Percentiles rank a stretch among this genome's conserved stretches.
Conservation (phyloP, 1,140 invertebrate genomes). For the Delia radicum region DNA sequence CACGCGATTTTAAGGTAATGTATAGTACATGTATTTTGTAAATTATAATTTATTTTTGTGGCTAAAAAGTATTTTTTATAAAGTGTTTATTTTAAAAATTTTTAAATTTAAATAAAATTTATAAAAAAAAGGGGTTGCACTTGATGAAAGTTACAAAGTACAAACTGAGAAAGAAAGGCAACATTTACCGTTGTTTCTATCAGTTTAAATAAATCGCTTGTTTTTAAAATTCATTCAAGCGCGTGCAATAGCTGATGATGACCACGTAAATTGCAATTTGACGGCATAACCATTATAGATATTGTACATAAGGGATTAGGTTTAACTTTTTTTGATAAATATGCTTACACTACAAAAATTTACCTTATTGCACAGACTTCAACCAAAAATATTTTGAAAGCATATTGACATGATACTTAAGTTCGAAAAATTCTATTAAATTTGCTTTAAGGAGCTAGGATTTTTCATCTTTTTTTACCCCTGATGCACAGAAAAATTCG, state of each 20-base stretch:
- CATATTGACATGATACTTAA: no score
- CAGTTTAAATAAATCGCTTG: conserved; percentile 12
- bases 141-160: conserved; percentile 7
- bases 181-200: conserved; percentile 18
- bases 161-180: background rate
- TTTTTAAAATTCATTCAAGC: conserved; percentile 7
- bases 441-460: no score
- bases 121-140: background rate
- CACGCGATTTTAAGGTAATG: conserved; percentile 17
- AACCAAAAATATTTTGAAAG: no score
- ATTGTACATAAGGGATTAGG: no score
- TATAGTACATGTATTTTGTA: background rate
- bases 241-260: conserved; percentile 16
- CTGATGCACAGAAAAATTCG: no score
- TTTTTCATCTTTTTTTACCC: no score
- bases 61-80: background rate
- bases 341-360: no score
- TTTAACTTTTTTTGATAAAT: no score
- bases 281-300: no score
- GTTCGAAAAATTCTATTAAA: no score
- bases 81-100: conserved; percentile 8
- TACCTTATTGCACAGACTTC: no score
- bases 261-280: conserved; percentile 16
- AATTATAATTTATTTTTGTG: background rate
- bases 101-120: background rate